A percentile compares a stretch with the other conserved stretches of the same genome.
Conservation (phyloP, 1,140 invertebrate species). For the Brachionus rubens region DNA sequence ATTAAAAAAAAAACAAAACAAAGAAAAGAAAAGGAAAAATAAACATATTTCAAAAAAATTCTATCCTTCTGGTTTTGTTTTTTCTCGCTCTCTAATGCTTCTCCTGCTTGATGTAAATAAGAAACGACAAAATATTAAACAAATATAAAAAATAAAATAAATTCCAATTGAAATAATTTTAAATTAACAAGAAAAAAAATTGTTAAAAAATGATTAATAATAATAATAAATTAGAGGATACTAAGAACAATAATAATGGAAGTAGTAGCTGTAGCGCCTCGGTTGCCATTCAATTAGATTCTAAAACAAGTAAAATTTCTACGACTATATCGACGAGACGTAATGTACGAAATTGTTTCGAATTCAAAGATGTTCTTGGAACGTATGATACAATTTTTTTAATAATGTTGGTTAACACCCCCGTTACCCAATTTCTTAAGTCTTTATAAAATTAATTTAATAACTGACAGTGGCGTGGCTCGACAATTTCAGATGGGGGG, state of each 20-base stretch:
- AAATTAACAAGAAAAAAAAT: background rate
- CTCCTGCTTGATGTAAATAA: background rate
- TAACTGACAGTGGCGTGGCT: no score
- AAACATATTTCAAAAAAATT: no score
- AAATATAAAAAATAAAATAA: no score
- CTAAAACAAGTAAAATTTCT: constrained; percentile 23
- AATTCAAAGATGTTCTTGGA: constrained; percentile 41
- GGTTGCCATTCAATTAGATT: constrained; percentile 33
- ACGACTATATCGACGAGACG: background rate
- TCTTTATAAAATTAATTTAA: no score
- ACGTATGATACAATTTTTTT: background rate
- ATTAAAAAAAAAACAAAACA: no score
- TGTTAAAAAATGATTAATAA: background rate
- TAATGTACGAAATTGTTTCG: constrained; percentile 1
- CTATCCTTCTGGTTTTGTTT: no score
- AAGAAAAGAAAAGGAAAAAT: no score
- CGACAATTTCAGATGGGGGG: no score
- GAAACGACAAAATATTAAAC: background rate
- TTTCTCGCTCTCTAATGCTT: no score
- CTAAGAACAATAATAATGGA: background rate
- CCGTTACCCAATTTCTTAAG: no score
- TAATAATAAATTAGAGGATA: constrained; percentile 8
- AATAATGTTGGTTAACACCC: no score
- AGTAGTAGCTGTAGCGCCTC: background rate
- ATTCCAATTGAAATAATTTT: background rate